Evolutionary conservation across 2,113 vertebrate genomes (phyloP).

Genomic region (Rhinopomastus cyanomelas): DNA sequence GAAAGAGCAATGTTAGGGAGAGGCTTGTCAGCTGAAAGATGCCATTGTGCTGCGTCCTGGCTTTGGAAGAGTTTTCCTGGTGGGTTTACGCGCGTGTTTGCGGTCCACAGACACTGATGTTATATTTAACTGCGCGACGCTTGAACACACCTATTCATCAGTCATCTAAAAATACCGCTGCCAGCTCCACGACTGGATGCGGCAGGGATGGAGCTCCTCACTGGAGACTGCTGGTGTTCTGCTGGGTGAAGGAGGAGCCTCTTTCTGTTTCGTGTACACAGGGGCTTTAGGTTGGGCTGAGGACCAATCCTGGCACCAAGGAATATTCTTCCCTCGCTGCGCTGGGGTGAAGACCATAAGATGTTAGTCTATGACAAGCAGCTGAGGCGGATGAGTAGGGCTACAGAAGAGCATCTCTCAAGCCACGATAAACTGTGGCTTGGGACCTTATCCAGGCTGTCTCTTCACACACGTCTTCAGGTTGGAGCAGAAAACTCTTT

Average conservation of each 20-base stretch:
- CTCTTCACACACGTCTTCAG: neutral
- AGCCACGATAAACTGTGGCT: neutral
- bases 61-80: constrained; percentile 15
- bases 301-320: neutral
- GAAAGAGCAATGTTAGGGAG: neutral
- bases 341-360: neutral
- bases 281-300: neutral
- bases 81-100: constrained; percentile 3
- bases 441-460: neutral
- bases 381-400: fast-evolving
- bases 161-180: neutral
- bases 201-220: neutral
- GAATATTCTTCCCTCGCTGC: neutral
- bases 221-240: neutral
- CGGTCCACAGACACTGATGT: neutral
- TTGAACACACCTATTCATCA: neutral
- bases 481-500: neutral
- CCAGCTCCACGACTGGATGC: neutral
- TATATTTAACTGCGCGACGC: neutral
- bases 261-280: fast-evolving
- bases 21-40: neutral
- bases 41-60: neutral
- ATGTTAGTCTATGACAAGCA: neutral
- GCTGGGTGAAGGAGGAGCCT: neutral
- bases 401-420: neutral